Conservation (phyloP, 2,113 vertebrate species). For the Phainopepla nitens region DNA sequence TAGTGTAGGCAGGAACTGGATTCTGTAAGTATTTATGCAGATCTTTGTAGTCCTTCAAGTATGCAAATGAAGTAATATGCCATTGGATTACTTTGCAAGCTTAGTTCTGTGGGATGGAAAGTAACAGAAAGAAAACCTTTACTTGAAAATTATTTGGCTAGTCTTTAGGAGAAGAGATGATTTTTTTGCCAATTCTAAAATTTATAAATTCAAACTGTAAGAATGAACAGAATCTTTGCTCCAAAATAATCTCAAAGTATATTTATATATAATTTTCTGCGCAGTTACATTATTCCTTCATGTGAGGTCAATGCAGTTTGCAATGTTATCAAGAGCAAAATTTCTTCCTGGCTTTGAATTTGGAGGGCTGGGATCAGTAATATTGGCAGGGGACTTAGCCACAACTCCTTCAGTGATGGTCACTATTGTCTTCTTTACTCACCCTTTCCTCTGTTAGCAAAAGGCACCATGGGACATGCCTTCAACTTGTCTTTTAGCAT, state of each 20-base stretch:
- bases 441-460: not conserved
- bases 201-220: not conserved
- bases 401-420: not conserved
- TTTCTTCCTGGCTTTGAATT: not conserved
- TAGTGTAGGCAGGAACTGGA: not conserved
- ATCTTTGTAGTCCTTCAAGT: not conserved
- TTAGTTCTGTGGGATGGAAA: not conserved
- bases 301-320: not conserved
- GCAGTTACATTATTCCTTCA: not conserved
- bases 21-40: not conserved
- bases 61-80: not conserved
- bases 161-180: not conserved
- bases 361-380: not conserved
- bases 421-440: not conserved
- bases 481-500: not conserved
- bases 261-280: not conserved
- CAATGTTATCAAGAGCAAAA: not conserved
- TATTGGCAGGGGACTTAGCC: not conserved
- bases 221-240: not conserved
- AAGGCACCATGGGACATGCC: not conserved
- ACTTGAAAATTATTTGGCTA: not conserved
- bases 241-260: not conserved
- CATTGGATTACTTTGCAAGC: not conserved
- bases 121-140: not conserved
- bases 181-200: not conserved